Evolutionary conservation across 1,140 invertebrate genomes (phyloP).

Genomic region (Scylla paramamosain): DNA sequence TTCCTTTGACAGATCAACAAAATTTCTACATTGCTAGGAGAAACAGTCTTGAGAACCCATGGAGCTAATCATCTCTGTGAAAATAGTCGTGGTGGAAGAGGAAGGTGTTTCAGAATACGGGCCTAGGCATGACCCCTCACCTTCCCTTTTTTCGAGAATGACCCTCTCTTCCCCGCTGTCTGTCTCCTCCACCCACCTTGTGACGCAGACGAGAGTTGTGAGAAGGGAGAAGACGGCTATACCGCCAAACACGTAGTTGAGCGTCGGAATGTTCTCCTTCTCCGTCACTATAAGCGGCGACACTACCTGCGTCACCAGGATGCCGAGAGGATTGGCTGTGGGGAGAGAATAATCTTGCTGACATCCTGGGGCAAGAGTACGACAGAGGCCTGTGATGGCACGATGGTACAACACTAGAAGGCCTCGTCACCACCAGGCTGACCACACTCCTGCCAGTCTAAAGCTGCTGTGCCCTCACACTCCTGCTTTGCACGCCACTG

Average conservation of each 20-base stretch:
- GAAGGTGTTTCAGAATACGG: too few species aligned
- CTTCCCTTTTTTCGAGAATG: not conserved
- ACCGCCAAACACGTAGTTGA: slow-evolving; percentile 73
- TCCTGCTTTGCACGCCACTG: too few species aligned
- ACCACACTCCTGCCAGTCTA: too few species aligned
- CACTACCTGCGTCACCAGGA: slow-evolving; percentile 67
- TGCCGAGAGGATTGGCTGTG: slow-evolving; percentile 76
- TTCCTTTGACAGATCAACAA: too few species aligned
- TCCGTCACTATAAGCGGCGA: slow-evolving; percentile 65
- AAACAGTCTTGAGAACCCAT: too few species aligned
- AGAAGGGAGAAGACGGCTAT: slow-evolving; percentile 59
- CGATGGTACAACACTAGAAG: not conserved
- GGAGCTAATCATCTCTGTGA: too few species aligned
- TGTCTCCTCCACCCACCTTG: slow-evolving; percentile 62
- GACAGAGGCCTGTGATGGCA: not conserved
- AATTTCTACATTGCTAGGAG: too few species aligned
- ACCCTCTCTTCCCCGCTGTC: not conserved
- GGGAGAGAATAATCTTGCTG: not conserved
- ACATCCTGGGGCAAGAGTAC: not conserved
- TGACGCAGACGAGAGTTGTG: slow-evolving; percentile 67
- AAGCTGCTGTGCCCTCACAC: too few species aligned
- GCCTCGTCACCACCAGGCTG: too few species aligned
- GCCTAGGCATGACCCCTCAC: not conserved
- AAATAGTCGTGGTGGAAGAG: too few species aligned
- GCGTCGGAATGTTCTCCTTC: slow-evolving; percentile 47